These are phyloP conservation scores for Nerophis ophidion DNA, from an alignment of 2,113 vertebrate genomes.

Conservation along the genomic window DNA sequence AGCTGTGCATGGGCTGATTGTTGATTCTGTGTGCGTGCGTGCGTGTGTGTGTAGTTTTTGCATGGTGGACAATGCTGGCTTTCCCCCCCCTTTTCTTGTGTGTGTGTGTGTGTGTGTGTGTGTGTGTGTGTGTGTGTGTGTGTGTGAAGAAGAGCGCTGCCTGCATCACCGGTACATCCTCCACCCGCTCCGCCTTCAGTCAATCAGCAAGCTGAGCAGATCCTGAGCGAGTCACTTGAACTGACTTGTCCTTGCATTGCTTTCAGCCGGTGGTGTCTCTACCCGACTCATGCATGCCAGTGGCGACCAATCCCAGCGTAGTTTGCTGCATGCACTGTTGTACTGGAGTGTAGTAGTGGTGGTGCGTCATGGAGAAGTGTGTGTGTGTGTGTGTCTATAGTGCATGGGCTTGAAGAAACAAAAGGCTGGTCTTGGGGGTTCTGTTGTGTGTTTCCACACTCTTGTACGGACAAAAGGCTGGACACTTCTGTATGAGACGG, in stretches of 20 bases:
- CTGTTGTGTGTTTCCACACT: slow-evolving; percentile 39
- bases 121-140: slow-evolving; percentile 45
- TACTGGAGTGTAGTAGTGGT: slow-evolving; percentile 30
- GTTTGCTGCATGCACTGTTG: slow-evolving; percentile 52
- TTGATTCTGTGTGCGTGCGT: slow-evolving; percentile 29
- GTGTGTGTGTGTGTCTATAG: slow-evolving; percentile 37
- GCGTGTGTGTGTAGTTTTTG: slow-evolving; percentile 38
- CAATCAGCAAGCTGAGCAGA: slow-evolving; percentile 67
- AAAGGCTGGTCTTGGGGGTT: slow-evolving; percentile 42
- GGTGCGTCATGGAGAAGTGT: slow-evolving; percentile 24
- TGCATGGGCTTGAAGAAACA: slow-evolving; percentile 61
- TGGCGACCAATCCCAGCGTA: slow-evolving; percentile 17
- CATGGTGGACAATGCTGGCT: slow-evolving; percentile 54
- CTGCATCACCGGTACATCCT: slow-evolving; percentile 47
- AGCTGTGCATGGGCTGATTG: slow-evolving; percentile 64
- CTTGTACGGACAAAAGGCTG: slow-evolving; percentile 27
- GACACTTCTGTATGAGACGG: slow-evolving; percentile 42
- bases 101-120: slow-evolving; percentile 12
- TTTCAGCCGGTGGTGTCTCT: slow-evolving; percentile 31
- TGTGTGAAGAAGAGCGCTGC: slow-evolving; percentile 47
- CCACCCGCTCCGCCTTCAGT: slow-evolving; percentile 50
- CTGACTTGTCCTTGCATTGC: slow-evolving; percentile 26
- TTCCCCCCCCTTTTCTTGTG: slow-evolving; percentile 10
- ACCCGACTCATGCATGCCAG: slow-evolving; percentile 43
- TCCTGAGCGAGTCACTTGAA: slow-evolving; percentile 45